A percentile compares a stretch with the other conserved stretches of the same genome.
These are phyloP conservation scores for Acipenser transmontanus DNA, from an alignment of 2,797 vertebrate species.

Conservation along the genomic window DNA sequence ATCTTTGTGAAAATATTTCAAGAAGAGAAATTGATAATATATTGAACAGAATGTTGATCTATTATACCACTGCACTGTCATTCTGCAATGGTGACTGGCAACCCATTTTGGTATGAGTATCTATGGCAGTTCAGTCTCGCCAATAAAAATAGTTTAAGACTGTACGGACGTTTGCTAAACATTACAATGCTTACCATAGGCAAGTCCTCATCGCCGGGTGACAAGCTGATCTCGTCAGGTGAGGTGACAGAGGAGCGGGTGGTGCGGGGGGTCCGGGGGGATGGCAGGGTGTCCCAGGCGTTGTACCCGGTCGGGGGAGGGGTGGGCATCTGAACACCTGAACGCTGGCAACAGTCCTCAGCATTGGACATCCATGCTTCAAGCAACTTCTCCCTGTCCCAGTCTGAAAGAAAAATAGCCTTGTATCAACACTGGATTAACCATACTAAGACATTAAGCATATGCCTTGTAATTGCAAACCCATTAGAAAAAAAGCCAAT, in stretches of 20 bases:
- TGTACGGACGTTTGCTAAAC: too few species aligned
- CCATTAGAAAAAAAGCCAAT: too few species aligned
- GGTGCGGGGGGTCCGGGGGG: conserved; percentile 85
- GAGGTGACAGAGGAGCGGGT: conserved; percentile 86
- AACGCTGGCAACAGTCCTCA: conserved; percentile 91
- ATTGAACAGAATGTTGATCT: too few species aligned
- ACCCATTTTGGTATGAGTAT: neutral
- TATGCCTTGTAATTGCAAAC: too few species aligned
- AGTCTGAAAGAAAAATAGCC: conserved; percentile 58
- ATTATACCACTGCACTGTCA: neutral
- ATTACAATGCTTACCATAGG: conserved; percentile 64
- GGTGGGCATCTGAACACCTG: conserved; percentile 94
- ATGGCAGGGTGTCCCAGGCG: conserved; percentile 93
- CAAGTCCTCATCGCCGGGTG: conserved; percentile 76
- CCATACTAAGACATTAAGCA: too few species aligned
- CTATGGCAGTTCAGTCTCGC: neutral
- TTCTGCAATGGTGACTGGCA: neutral
- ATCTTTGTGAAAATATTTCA: too few species aligned
- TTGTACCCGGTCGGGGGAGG: conserved; percentile 92
- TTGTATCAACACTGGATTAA: too few species aligned
- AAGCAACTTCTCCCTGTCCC: conserved; percentile 95
- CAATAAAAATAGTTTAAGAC: neutral
- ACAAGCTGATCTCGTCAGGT: conserved; percentile 87
- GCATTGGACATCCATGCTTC: conserved; percentile 97
- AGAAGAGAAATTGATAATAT: too few species aligned